These are phyloP conservation scores for Hydriomena furcata DNA, from an alignment of 2,888 invertebrate genomes.

Conservation along the genomic window DNA sequence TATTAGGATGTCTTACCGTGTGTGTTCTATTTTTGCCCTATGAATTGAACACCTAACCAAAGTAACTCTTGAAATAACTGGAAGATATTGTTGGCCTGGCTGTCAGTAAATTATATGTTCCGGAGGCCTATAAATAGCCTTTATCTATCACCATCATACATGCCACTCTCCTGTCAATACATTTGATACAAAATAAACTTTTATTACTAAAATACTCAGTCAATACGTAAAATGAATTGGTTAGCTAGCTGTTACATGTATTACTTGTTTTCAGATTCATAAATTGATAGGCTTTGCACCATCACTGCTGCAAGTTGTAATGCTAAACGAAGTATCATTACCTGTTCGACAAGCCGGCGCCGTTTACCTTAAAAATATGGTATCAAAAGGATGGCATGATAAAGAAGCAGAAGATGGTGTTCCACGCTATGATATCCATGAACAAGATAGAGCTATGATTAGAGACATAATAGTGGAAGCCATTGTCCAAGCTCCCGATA, in stretches of 20 bases:
- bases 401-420: slow-evolving; percentile 89
- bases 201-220: too few relatives aligned
- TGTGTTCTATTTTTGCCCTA: slow-evolving; percentile 16
- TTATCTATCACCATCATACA: background rate
- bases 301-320: slow-evolving; percentile 95
- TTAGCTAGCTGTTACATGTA: too few relatives aligned
- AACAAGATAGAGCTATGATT: slow-evolving; percentile 97
- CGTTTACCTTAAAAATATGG: slow-evolving; percentile 97
- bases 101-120: slow-evolving; percentile 16
- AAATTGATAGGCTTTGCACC: slow-evolving; percentile 98
- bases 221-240: too few relatives aligned
- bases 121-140: slow-evolving; percentile 20
- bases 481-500: slow-evolving; percentile 95
- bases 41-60: slow-evolving; percentile 1
- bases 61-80: slow-evolving; percentile 31
- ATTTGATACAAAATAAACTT: background rate
- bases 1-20: slow-evolving; percentile 14
- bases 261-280: slow-evolving; percentile 64
- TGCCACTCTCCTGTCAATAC: background rate
- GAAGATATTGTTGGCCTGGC: background rate
- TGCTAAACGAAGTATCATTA: slow-evolving; percentile 94
- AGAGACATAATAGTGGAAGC: slow-evolving; percentile 98
- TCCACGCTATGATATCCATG: slow-evolving; percentile 94
- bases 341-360: slow-evolving; percentile 98
- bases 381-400: slow-evolving; percentile 95